phyloP scores from a whole-genome alignment of 2,888 invertebrate species.

The Drosophila anceps region DNA sequence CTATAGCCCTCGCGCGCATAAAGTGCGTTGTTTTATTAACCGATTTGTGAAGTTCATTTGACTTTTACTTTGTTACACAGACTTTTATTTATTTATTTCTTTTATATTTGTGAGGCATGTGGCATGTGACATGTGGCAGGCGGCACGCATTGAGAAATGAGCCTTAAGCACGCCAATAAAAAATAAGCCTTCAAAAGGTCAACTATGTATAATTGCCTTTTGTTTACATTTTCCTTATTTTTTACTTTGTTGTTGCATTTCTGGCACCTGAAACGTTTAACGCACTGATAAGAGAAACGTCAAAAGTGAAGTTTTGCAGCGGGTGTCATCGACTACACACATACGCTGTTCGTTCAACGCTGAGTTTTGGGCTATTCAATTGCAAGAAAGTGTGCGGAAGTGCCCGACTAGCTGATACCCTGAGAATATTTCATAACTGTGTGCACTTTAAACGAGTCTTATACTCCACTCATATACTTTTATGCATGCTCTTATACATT shows the following conservation, averaged over 20 bases:
- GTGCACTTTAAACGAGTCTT: neutral
- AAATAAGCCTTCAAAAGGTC: constrained; percentile 4
- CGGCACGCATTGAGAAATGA: constrained; percentile 27
- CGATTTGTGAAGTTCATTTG: constrained; percentile 59
- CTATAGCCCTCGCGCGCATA: constrained; percentile 21
- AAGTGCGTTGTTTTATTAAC: constrained; percentile 57
- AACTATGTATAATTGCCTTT: neutral
- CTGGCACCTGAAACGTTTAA: constrained; percentile 8
- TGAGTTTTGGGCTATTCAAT: neutral
- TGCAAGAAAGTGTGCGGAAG: neutral
- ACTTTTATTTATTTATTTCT: constrained; percentile 5
- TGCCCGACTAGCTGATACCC: neutral
- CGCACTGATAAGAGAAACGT: neutral
- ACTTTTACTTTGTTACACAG: constrained; percentile 44
- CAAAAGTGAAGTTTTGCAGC: neutral
- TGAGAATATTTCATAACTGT: neutral
- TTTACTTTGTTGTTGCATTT: neutral
- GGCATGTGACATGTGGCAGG: neutral
- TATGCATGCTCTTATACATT: neutral
- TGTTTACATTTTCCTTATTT: neutral
- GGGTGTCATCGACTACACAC: neutral
- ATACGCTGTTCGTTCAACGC: neutral
- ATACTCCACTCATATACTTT: neutral
- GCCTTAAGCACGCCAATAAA: constrained; percentile 31
- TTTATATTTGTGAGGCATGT: constrained; percentile 4